Evolutionary conservation across 2,797 vertebrate genomes (phyloP), one percentile per base, ranked within the genome.

Genomic region (Paguma larvata): DNA sequence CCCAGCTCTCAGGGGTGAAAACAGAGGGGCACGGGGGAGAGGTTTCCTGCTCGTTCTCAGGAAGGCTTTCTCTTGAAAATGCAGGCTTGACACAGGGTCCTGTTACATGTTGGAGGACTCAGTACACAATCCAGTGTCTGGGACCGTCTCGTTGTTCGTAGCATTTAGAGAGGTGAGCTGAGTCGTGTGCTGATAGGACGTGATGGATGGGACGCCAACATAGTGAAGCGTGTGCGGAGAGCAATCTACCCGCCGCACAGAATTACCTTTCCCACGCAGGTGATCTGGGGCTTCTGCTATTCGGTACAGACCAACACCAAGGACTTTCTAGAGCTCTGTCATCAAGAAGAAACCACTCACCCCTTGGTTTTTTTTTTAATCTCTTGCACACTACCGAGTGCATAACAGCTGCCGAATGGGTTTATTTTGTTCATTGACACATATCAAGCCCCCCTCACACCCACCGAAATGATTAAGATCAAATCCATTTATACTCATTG

Each of bases 401-500:
- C 27, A 1, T 68, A 78, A 38, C 70, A 92, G 73, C 19, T 91
- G 51, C 73, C 48, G 77, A 63, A 70, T 68, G n/a, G 25, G 80
- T 85, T 38, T n/a, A 4, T 62, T 51, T 68, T 65, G 44, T 82
- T 94, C 59, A 25, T 68, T 8, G 34, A 73, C 95, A 80, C 34
- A 30, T 46, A 62, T 18, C 32, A 93, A 15, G 19, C 62, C 44
- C 6, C 27, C 73, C 41, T 8, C 25, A 13, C 48, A 51, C 91
- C 77, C 25, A 8, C 59, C 30, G 13, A 68, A 27, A 75, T 84
- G 63, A 91, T 84, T 56, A 92, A 95, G 23, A 84, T n/a, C 6
- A 51, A 93, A 86, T 85, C n/a, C 19, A 48, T 89, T 85, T 85
- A n/a, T 16, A 34, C 73, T 95, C 67, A 68, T n/a, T 75, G 92